Conservation (phyloP, 1,140 invertebrate species). For the Ridgeia piscesae region DNA sequence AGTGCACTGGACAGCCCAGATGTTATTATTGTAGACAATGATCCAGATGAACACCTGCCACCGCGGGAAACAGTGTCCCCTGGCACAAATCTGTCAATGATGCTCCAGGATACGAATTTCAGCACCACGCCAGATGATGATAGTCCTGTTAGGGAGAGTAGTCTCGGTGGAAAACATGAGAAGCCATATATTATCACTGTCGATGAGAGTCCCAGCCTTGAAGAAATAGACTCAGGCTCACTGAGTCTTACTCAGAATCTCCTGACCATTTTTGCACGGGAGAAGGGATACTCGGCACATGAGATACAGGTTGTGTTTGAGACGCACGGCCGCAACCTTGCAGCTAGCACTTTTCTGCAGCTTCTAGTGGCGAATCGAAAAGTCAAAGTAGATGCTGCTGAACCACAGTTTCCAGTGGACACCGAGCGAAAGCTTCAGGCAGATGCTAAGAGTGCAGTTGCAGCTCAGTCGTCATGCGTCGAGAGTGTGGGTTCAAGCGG, state of each 20-base stretch:
- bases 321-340: background rate
- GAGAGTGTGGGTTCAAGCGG: background rate
- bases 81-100: background rate
- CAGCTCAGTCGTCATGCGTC: background rate
- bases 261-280: background rate
- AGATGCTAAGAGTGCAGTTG: background rate
- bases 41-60: background rate
- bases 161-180: background rate
- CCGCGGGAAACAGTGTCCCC: background rate
- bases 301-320: constrained; percentile 45
- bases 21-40: background rate
- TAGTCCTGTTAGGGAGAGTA: background rate
- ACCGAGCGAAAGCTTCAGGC: background rate
- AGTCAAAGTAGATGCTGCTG: background rate
- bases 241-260: background rate
- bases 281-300: background rate
- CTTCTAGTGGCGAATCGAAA: background rate
- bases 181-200: background rate
- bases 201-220: background rate
- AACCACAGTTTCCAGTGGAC: background rate
- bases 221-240: background rate
- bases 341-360: background rate
- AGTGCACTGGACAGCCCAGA: background rate
- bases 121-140: background rate
- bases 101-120: background rate